These are phyloP conservation scores for Watsonalla cultraria DNA, from an alignment of 2,888 invertebrate genomes.

Conservation along the genomic window DNA sequence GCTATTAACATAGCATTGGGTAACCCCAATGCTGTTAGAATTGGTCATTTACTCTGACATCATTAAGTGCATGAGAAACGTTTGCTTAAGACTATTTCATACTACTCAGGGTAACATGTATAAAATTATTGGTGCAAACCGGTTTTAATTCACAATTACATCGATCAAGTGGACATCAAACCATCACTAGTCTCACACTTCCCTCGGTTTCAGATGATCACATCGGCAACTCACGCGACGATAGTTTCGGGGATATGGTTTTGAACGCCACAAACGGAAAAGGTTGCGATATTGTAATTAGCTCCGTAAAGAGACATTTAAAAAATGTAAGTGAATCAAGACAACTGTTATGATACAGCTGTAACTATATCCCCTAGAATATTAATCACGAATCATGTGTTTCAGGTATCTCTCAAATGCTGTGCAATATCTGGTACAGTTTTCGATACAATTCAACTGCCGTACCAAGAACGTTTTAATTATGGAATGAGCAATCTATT, in stretches of 20 bases:
- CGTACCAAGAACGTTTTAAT: slow-evolving; percentile 25
- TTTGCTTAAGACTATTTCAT: too few relatives aligned
- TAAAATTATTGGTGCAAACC: too few relatives aligned
- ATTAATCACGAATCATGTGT: slow-evolving; percentile 2
- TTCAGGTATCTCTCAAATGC: slow-evolving; percentile 31
- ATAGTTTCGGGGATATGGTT: slow-evolving; percentile 25
- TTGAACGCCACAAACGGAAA: slow-evolving; percentile 19
- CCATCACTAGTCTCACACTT: not conserved
- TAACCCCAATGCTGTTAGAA: too few relatives aligned
- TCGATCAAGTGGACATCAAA: too few relatives aligned
- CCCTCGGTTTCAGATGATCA: slow-evolving; percentile 36
- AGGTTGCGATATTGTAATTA: slow-evolving; percentile 41
- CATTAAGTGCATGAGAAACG: too few relatives aligned
- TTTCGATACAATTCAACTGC: slow-evolving; percentile 30
- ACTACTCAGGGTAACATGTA: too few relatives aligned
- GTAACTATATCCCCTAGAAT: too few relatives aligned
- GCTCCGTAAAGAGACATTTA: slow-evolving; percentile 32
- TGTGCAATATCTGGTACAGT: slow-evolving; percentile 17
- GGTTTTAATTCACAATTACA: too few relatives aligned
- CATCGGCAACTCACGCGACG: slow-evolving; percentile 48
- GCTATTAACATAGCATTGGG: too few relatives aligned
- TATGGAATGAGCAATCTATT: slow-evolving; percentile 31
- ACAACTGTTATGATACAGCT: too few relatives aligned
- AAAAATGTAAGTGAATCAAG: slow-evolving; percentile 53
- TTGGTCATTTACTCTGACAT: too few relatives aligned